Conservation (phyloP, 2,797 vertebrate genomes). For the Florisuga fusca region DNA sequence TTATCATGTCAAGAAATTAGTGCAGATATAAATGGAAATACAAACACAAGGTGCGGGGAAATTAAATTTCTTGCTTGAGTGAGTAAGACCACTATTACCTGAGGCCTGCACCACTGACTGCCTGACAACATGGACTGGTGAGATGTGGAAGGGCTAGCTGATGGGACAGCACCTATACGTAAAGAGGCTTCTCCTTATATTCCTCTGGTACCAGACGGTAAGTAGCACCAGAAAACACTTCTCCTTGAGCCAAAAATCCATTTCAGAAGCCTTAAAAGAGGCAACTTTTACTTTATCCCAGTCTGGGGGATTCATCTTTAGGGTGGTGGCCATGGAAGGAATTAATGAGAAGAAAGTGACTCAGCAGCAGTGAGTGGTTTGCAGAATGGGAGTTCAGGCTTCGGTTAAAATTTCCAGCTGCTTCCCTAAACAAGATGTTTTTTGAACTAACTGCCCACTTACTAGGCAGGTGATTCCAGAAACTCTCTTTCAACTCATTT, state of each 20-base stretch:
- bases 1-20: neutral
- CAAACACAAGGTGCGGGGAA: neutral
- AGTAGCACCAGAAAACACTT: neutral
- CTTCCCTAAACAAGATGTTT: neutral
- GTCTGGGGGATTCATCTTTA: neutral
- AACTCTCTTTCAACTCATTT: neutral
- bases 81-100: neutral
- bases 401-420: neutral
- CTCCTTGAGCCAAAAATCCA: neutral
- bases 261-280: neutral
- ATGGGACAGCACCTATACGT: neutral
- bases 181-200: neutral
- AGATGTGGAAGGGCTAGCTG: neutral
- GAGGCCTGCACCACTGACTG: neutral
- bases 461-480: neutral
- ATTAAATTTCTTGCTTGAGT: neutral
- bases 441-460: neutral
- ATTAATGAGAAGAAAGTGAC: neutral
- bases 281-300: neutral
- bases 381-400: neutral
- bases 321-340: neutral
- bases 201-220: neutral
- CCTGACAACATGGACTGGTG: neutral
- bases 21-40: neutral
- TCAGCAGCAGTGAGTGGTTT: neutral